Evolutionary conservation across 2,113 vertebrate genomes (phyloP).

Genomic region (Macroglossus sobrinus): DNA sequence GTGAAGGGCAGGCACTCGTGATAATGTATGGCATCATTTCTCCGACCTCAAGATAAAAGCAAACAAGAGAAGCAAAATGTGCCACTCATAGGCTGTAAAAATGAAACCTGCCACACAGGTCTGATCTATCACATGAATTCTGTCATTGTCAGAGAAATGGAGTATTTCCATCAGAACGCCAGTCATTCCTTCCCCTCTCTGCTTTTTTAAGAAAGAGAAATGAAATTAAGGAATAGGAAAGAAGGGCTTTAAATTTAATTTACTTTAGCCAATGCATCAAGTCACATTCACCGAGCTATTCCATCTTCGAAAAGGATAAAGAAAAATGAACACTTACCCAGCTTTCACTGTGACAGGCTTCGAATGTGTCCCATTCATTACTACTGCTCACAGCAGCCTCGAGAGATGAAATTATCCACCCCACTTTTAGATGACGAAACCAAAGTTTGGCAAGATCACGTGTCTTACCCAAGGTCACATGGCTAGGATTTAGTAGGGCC

Average conservation of each 20-base stretch:
- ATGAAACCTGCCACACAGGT: neutral
- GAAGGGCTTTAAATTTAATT: neutral
- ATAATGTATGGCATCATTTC: conserved; percentile 61
- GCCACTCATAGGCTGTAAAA: conserved; percentile 60
- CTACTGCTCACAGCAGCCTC: neutral
- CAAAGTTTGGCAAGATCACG: neutral
- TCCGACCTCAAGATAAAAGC: conserved; percentile 76
- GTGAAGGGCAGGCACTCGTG: conserved; percentile 45
- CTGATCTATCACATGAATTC: conserved; percentile 37
- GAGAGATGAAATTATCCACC: neutral
- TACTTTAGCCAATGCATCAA: neutral
- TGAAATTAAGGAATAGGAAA: neutral
- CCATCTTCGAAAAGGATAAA: neutral
- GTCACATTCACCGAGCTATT: neutral
- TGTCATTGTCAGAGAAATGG: conserved; percentile 18
- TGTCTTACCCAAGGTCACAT: neutral
- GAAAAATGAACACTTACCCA: neutral
- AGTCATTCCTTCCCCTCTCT: neutral
- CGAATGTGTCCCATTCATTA: rapidly evolving
- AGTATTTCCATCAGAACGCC: conserved; percentile 1
- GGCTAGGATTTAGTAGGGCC: too few relatives aligned
- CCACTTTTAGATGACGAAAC: neutral
- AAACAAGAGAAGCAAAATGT: conserved; percentile 64
- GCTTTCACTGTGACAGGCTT: neutral
- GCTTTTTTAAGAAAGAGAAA: neutral